Evolutionary conservation across 2,113 vertebrate genomes (phyloP), one percentile per base, ranked within the genome.

Genomic region (Larimichthys polyactis): DNA sequence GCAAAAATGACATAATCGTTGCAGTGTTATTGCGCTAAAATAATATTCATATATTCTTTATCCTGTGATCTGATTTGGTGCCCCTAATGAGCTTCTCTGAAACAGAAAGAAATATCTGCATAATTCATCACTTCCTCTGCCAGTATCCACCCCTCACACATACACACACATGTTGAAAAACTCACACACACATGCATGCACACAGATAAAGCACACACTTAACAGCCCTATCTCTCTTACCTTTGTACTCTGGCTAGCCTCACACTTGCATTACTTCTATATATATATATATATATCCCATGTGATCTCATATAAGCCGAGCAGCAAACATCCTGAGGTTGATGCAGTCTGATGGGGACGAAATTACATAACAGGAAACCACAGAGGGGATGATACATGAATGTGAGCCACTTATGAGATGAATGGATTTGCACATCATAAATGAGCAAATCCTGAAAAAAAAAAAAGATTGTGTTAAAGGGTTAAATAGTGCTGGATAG

Each of bases 311-410:
- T 83, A 89, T 64, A 83, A 88, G 85, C 87, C 83, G 48, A 67
- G 89, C 87, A 85, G 89, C 84, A 80, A 89, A 81, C 83, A 91
- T 29, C 85, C 49, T 93, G 93, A 95, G 83, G 79, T 75, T 95
- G 91, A 96, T 94, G 91, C 89, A 93, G 89, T 91, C 54, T 85
- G 94, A 95, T 87, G 91, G 92, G 90, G 81, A 86, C 89, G 90
- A 77, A 84, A 92, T 96, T 92, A 94, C 89, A 90, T 96, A 95
- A 95, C 83, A 73, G 67, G 66, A 79, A 88, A 83, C 64, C 79
- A 87, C 87, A 86, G 67, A 76, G 80, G 63, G 79, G 75, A 85
- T 44, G 43, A 85, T 78, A 77, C 58, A 76, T 70, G 87, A 90
- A 91, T 89, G 91, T 90, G 88, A 85, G 83, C 77, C 91, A 93